Evolutionary conservation across 2,113 vertebrate genomes (phyloP).

Genomic region (Oceanites oceanicus): DNA sequence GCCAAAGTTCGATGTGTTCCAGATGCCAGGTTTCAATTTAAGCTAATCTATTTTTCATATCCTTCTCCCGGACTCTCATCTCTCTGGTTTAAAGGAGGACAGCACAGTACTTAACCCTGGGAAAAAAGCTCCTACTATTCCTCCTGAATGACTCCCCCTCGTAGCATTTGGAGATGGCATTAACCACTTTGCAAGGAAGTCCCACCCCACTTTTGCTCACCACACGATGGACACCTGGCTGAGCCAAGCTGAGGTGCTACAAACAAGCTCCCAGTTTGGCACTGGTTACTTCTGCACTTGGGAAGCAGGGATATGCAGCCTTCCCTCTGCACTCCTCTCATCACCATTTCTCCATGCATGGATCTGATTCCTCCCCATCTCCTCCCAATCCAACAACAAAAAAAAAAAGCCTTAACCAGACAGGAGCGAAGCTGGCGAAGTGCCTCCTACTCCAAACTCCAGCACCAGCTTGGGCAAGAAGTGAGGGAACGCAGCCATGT

Average conservation of each 20-base stretch:
- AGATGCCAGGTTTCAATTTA: slow-evolving; percentile 20
- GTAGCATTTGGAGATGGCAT: not conserved
- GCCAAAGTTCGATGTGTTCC: not conserved
- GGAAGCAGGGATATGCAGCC: not conserved
- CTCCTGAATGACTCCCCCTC: not conserved
- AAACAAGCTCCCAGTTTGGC: not conserved
- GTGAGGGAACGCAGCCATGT: not conserved
- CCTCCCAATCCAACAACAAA: not conserved
- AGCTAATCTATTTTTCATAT: slow-evolving; percentile 33
- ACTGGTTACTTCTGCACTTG: not conserved
- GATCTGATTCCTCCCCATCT: not conserved
- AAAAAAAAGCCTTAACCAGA: not conserved
- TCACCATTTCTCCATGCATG: not conserved
- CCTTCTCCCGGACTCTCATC: not conserved
- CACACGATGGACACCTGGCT: fast-evolving
- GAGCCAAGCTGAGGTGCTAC: not conserved
- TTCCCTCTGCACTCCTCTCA: not conserved
- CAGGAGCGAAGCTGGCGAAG: not conserved
- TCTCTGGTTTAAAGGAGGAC: not conserved
- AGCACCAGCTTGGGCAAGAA: not conserved
- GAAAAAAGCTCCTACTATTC: not conserved
- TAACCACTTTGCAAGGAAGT: not conserved
- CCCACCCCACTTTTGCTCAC: not conserved
- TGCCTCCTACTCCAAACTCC: not conserved
- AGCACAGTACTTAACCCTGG: not conserved